Evolutionary conservation across 2,888 invertebrate species (phyloP), one percentile per base, ranked within the genome.

Genomic region (Empis livida): DNA sequence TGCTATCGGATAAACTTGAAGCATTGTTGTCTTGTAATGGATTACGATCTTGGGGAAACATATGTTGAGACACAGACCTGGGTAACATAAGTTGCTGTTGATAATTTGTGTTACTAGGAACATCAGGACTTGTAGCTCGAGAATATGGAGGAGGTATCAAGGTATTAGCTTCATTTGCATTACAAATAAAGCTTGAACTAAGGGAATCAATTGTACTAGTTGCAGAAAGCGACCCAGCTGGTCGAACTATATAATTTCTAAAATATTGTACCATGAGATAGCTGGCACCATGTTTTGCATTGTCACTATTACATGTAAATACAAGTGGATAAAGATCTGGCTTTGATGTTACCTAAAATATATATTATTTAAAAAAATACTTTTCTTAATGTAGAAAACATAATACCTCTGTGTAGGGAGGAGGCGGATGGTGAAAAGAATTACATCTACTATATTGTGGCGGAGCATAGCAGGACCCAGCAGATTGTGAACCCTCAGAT

Each of bases 231-330:
- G 88, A 83, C 50, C 83, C 84, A 60, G 80, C 79, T 42, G 83
- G 82, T 45, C 83, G 74, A 53, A 83, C 81, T 55, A 84, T 82
- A 62, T 83, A 84, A 68, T 84, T 84, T 54, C 84, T 76, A 71
- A 84, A 84, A 69, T 84, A 89, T 61, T 88, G 88, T 56, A 88
- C 87, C 78, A 89, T 88, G 44, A 88, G 73, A 61, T 83, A 86
- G 58, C 84, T 84, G 40, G 85, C 80, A 51, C 82, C 79, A 47
- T 73, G 75, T 51, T 79, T 83, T 43, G 79, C 78, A 11, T 79
- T 77, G 58, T 82, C 82, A 42, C 79, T 80, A 56, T 84, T 78
- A 64, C 79, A 87, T 44, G 84, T 86, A 59, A 88, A 87, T 44
- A 89, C 89, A 49, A 89, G 70, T 3, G 89, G 89, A 62, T 89